These are phyloP conservation scores for Nyctereutes procyonoides DNA, from an alignment of 2,113 vertebrate genomes.

Conservation along the genomic window DNA sequence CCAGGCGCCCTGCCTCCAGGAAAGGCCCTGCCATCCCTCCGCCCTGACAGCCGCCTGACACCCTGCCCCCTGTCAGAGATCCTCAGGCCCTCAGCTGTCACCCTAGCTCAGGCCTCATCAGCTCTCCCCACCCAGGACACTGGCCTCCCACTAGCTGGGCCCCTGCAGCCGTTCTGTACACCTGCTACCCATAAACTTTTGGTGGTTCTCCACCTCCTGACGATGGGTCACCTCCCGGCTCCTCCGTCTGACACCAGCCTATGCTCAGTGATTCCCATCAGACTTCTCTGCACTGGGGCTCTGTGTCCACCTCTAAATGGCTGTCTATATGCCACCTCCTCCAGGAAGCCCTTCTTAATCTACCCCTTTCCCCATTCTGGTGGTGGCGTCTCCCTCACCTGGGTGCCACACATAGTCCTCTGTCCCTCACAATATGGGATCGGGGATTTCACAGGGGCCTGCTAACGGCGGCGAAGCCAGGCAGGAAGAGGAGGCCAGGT, in stretches of 20 bases:
- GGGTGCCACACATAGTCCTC: neutral
- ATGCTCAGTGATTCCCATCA: neutral
- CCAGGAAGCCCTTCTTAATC: neutral
- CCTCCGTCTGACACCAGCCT: neutral
- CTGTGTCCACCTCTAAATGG: neutral
- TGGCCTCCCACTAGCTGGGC: neutral
- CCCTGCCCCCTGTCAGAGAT: neutral
- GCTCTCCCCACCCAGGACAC: neutral
- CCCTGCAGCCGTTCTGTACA: fast-evolving
- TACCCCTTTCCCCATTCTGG: neutral
- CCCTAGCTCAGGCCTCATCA: neutral
- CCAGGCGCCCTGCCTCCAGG: neutral
- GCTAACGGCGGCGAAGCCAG: fast-evolving
- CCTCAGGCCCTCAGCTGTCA: fast-evolving
- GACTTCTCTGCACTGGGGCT: neutral
- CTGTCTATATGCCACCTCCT: neutral
- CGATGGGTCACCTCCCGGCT: too few species aligned
- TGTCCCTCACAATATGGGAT: neutral
- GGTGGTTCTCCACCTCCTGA: neutral
- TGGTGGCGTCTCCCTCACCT: neutral
- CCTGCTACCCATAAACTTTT: neutral
- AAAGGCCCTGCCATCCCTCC: fast-evolving
- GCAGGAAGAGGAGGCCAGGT: neutral
- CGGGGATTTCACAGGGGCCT: neutral
- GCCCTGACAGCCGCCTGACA: neutral